Evolutionary conservation across 2,888 invertebrate species (phyloP).

Genomic region (Tipula helvola): DNA sequence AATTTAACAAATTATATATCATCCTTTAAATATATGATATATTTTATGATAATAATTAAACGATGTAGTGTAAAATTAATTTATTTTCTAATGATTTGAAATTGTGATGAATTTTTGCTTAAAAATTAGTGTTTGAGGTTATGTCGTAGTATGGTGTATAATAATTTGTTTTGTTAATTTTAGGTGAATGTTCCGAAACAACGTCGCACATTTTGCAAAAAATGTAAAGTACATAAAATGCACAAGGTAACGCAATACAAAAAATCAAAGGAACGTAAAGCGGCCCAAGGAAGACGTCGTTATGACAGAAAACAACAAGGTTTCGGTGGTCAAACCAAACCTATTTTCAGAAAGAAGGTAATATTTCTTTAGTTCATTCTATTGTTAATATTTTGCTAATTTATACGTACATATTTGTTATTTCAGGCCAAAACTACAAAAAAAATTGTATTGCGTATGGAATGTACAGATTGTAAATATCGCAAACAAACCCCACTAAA

Average conservation of each 20-base stretch:
- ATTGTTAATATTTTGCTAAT: background rate
- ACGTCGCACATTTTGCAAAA: slow-evolving; percentile 97
- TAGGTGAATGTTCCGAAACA: slow-evolving; percentile 99
- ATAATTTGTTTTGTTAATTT: slow-evolving; percentile 22
- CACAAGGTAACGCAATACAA: slow-evolving; percentile 99
- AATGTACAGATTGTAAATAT: slow-evolving; percentile 97
- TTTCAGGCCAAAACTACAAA: slow-evolving; percentile 97
- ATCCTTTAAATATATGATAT: background rate
- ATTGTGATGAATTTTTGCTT: background rate
- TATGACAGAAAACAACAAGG: slow-evolving; percentile 99
- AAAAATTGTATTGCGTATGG: slow-evolving; percentile 99
- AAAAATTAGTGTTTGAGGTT: background rate
- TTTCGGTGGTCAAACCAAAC: slow-evolving; percentile 99
- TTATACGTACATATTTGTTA: background rate
- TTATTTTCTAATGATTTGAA: background rate
- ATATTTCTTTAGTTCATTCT: background rate
- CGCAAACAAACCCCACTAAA: slow-evolving; percentile 94
- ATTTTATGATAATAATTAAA: background rate
- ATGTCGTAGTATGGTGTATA: background rate
- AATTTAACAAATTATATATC: background rate
- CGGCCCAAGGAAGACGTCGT: slow-evolving; percentile 93
- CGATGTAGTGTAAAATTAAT: background rate
- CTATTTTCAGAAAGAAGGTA: slow-evolving; percentile 99
- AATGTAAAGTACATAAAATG: slow-evolving; percentile 96
- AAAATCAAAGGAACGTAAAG: slow-evolving; percentile 96